phyloP scores from a whole-genome alignment of 2,797 vertebrate genomes.

The Salmo trutta region DNA sequence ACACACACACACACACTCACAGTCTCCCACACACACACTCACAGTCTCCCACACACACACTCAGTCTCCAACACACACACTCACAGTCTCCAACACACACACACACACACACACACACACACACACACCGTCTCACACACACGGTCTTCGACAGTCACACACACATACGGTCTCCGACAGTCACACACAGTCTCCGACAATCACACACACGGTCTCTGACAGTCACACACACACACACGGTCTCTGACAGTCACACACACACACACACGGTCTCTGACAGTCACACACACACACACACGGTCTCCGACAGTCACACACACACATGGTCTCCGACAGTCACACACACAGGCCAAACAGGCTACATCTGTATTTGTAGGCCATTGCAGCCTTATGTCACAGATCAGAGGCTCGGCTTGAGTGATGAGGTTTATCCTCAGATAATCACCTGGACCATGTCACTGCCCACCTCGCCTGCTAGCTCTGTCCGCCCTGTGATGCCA shows the following conservation, averaged over 20 bases:
- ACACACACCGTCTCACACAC: not conserved
- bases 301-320: too few relatives aligned
- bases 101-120: not conserved
- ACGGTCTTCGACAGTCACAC: not conserved
- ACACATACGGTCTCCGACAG: not conserved
- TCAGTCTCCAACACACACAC: not conserved
- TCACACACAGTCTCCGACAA: too few relatives aligned
- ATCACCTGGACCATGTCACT: constrained; percentile 3
- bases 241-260: too few relatives aligned
- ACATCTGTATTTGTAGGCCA: not conserved
- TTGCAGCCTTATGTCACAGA: not conserved
- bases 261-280: too few relatives aligned
- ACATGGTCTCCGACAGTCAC: not conserved
- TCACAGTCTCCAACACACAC: not conserved
- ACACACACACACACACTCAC: not conserved
- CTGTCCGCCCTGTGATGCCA: not conserved
- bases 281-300: not conserved
- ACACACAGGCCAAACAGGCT: not conserved
- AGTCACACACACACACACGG: too few relatives aligned
- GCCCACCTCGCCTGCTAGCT: too few relatives aligned
- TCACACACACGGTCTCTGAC: too few relatives aligned
- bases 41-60: not conserved
- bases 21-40: not conserved
- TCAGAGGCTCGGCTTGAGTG: not conserved
- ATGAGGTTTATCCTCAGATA: constrained; percentile 4